Evolutionary conservation across 1,140 invertebrate species (phyloP).

Genomic region (Papilio dardanus): DNA sequence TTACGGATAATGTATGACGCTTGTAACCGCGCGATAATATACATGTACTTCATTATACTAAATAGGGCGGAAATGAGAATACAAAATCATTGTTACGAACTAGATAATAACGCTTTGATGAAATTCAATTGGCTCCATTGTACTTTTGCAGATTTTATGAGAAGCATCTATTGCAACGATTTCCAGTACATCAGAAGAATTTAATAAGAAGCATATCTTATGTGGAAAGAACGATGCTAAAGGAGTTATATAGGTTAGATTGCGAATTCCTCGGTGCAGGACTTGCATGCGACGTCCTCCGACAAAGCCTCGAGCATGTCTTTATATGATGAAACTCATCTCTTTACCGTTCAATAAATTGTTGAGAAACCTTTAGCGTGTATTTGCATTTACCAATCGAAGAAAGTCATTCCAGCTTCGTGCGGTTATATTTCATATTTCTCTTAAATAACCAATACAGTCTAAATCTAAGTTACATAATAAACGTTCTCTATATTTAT

Average conservation of each 20-base stretch:
- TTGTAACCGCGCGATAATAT: constrained; percentile 23
- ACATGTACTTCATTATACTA: not conserved
- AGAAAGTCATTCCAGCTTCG: not conserved
- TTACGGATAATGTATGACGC: constrained; percentile 53
- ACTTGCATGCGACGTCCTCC: constrained; percentile 1
- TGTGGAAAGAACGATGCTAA: constrained; percentile 21
- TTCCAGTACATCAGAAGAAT: constrained; percentile 24
- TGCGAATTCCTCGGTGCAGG: constrained; percentile 25
- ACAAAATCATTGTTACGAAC: not conserved
- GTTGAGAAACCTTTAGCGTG: not conserved
- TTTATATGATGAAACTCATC: constrained; percentile 2
- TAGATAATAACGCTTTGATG: not conserved
- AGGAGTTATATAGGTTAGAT: constrained; percentile 22
- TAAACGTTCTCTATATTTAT: not conserved
- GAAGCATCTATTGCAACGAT: not conserved
- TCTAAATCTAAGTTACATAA: too few species aligned
- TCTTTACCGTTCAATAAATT: constrained; percentile 12
- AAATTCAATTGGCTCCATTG: not conserved
- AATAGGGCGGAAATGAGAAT: not conserved
- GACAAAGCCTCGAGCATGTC: constrained; percentile 1
- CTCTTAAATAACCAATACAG: not conserved
- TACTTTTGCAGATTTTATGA: not conserved
- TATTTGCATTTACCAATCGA: not conserved
- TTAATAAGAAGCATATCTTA: constrained; percentile 28
- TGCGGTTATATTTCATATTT: not conserved